Percentiles rank a stretch among this genome's conserved stretches.
Evolutionary conservation across 64 coral and sea anemone genomes (phyloP).

Genomic region (Astreopora myriophthalma): DNA sequence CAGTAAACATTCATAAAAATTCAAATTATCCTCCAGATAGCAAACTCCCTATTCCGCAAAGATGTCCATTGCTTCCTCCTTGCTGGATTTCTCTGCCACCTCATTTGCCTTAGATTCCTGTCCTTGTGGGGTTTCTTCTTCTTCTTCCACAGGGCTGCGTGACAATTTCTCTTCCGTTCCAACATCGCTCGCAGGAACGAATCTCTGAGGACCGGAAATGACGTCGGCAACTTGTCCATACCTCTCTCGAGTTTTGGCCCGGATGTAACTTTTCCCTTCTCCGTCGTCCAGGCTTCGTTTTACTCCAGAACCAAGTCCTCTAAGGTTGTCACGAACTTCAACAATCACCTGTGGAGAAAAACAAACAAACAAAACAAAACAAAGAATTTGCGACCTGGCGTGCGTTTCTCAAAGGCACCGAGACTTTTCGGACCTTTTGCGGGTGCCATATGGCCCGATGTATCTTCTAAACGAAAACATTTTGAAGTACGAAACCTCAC

Average conservation of each 20-base stretch:
- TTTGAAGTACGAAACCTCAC: too few species aligned
- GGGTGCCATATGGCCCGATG: too few species aligned
- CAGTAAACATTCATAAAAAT: too few species aligned
- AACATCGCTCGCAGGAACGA: not conserved
- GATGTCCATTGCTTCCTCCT: conserved; percentile 7
- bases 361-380: not conserved
- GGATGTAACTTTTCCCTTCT: conserved; percentile 27
- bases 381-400: not conserved
- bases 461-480: too few species aligned
- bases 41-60: not conserved
- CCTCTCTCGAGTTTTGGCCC: conserved; percentile 67
- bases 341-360: conserved; percentile 54
- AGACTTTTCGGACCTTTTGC: too few species aligned
- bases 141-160: not conserved
- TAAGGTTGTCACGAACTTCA: conserved; percentile 58
- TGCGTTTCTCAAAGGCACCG: too few species aligned
- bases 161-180: not conserved
- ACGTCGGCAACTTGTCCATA: not conserved
- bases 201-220: not conserved
- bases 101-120: not conserved
- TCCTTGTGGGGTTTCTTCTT: too few species aligned
- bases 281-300: conserved; percentile 69
- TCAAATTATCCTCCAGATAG: too few species aligned
- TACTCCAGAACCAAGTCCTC: conserved; percentile 61
- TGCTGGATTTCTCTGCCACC: not conserved